Percentiles rank a stretch among this genome's conserved stretches.
phyloP scores from a whole-genome alignment of 2,797 vertebrate genomes.

The Lepilemur septentrionalis region DNA sequence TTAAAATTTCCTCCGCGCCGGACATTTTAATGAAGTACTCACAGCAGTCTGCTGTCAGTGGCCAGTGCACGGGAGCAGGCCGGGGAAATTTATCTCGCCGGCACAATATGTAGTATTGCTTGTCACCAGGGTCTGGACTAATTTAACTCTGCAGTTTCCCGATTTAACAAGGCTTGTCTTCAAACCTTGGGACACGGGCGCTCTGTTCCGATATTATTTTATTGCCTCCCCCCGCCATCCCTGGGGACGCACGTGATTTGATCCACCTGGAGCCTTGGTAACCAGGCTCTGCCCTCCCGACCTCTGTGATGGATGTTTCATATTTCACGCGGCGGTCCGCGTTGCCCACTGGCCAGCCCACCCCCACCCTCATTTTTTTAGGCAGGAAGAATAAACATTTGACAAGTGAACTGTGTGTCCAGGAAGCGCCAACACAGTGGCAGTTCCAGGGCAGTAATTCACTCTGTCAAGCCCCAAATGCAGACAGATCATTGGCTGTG shows the following conservation, averaged over 20 bases:
- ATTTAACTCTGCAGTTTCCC: slow-evolving; percentile 84
- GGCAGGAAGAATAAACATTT: slow-evolving; percentile 80
- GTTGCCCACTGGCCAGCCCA: slow-evolving; percentile 36
- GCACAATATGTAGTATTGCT: slow-evolving; percentile 81
- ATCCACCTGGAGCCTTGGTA: slow-evolving; percentile 83
- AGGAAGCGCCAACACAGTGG: slow-evolving; percentile 71
- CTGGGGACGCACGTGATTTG: slow-evolving; percentile 80
- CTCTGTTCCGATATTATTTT: slow-evolving; percentile 83
- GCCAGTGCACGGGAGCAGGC: slow-evolving; percentile 70
- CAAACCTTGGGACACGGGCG: slow-evolving; percentile 82
- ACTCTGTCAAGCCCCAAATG: slow-evolving; percentile 76
- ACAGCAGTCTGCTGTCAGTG: slow-evolving; percentile 85
- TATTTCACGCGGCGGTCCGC: slow-evolving; percentile 72
- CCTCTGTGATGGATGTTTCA: slow-evolving; percentile 79
- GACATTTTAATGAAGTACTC: slow-evolving; percentile 87
- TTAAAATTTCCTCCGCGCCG: slow-evolving; percentile 83
- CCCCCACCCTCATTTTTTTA: not conserved
- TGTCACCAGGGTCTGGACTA: slow-evolving; percentile 81
- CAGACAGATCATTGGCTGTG: slow-evolving; percentile 79
- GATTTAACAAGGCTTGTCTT: slow-evolving; percentile 86
- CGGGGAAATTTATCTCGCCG: slow-evolving; percentile 84
- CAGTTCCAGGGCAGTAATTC: slow-evolving; percentile 72
- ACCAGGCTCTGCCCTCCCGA: slow-evolving; percentile 77
- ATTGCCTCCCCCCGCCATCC: slow-evolving; percentile 76
- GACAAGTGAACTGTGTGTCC: slow-evolving; percentile 80